Percentiles rank a stretch among this genome's conserved stretches.
Evolutionary conservation across 2,113 vertebrate genomes (phyloP).

Genomic region (Amblyopsis rosae): DNA sequence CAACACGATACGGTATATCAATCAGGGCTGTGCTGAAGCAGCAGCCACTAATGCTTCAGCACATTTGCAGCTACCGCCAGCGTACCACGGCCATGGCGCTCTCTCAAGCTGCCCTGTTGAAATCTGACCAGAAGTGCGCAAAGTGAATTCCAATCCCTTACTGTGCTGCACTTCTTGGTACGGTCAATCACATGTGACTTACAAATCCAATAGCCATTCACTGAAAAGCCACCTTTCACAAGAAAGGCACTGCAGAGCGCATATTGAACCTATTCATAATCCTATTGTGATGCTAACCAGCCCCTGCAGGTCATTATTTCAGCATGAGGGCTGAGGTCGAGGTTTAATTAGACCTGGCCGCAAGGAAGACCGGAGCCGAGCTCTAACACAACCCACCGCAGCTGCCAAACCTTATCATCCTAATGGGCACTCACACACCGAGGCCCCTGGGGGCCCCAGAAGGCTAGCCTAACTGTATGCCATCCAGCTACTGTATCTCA

Average conservation of each 20-base stretch:
- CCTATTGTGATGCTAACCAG: constrained; percentile 43
- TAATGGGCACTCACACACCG: constrained; percentile 75
- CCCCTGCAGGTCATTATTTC: constrained; percentile 70
- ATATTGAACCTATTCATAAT: background rate
- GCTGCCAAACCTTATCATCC: constrained; percentile 78
- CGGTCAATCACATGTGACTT: no score
- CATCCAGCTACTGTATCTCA: constrained; percentile 22
- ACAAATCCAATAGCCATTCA: no score
- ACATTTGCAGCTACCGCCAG: no score
- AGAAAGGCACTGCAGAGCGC: background rate
- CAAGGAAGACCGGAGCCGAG: constrained; percentile 63
- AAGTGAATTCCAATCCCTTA: no score
- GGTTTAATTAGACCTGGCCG: constrained; percentile 75
- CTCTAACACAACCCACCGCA: constrained; percentile 65
- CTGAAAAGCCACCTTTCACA: constrained; percentile 11
- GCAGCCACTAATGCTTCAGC: no score
- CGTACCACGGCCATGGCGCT: no score
- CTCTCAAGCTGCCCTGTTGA: no score
- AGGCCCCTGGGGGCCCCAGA: constrained; percentile 65
- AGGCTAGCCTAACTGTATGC: constrained; percentile 52
- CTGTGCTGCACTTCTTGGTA: no score
- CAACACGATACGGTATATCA: no score
- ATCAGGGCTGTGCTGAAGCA: no score
- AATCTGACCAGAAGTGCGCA: no score
- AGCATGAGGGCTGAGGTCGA: constrained; percentile 71